phyloP scores from a whole-genome alignment of 1,140 invertebrate genomes.

The Zaprionus gabonicus region DNA sequence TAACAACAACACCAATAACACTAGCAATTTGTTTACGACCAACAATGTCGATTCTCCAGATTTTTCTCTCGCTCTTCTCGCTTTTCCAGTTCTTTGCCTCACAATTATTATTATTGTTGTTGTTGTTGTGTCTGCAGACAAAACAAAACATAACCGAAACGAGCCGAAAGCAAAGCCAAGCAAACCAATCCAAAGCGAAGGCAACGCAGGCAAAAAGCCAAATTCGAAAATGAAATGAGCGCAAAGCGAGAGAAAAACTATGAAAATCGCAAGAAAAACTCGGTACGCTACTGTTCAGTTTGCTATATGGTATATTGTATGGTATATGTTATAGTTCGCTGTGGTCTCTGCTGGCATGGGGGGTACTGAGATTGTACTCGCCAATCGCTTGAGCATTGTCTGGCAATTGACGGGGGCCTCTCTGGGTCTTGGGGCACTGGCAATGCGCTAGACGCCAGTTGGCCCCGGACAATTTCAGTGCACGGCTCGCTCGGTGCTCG shows the following conservation, averaged over 20 bases:
- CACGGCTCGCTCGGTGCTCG: conserved; percentile 62
- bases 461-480: conserved; percentile 79
- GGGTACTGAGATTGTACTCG: conserved; percentile 1
- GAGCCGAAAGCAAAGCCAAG: conserved; percentile 12
- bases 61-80: conserved; percentile 1
- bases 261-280: not conserved
- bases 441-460: conserved; percentile 63
- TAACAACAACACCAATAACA: conserved; percentile 31
- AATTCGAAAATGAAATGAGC: conserved; percentile 42
- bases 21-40: conserved; percentile 65
- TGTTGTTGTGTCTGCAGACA: conserved; percentile 47
- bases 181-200: conserved; percentile 6
- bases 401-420: not conserved
- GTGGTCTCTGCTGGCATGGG: not conserved
- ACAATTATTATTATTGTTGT: conserved; percentile 34
- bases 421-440: conserved; percentile 46
- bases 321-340: not conserved
- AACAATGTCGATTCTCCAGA: conserved; percentile 1
- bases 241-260: conserved; percentile 35
- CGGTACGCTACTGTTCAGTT: not conserved
- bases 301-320: not conserved
- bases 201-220: conserved; percentile 42
- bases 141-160: conserved; percentile 56
- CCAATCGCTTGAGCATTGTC: conserved; percentile 4
- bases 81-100: conserved; percentile 10